Evolutionary conservation across 1,140 invertebrate genomes (phyloP), one percentile per base, ranked within the genome.

Genomic region (Calosoma granatense): DNA sequence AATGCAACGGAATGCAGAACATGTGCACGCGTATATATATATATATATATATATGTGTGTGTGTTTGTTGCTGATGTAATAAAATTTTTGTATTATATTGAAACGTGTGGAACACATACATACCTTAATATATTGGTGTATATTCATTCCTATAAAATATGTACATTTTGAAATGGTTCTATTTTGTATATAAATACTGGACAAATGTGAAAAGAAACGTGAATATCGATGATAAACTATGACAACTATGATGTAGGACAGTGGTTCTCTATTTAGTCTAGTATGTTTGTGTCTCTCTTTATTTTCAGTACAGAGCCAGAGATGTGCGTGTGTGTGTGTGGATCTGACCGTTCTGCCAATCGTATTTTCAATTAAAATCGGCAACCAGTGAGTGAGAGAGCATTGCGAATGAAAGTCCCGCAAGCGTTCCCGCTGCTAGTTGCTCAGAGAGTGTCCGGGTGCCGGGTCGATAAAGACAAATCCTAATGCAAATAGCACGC

Each of bases 401-500:
- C 4, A 30, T 6, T 30, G 26, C 14, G 4, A 14, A 30, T 30
- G 26, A 30, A 30, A 30, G 4, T 6, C 14, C n/a, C n/a, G n/a
- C n/a, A n/a, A n/a, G n/a, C n/a, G n/a, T n/a, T n/a, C n/a, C n/a
- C n/a, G n/a, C n/a, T n/a, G n/a, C 15, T 6, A 9, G 41, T 17
- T 17, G 41, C 4, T 12, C 15, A 47, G 6, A 17, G 9, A 11
- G 41, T 4, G 17, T 4, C 9, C 9, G 17, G 6, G 15, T 47
- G 9, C 41, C 41, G 15, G 6, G 4, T 47, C 41, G 41, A 47
- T 47, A 47, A 47, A 47, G 41, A 47, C 41, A 47, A 47, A 47
- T 47, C 41, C 41, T 47, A 47, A 47, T 47, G 41, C 41, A 47
- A 47, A 47, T 47, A 47, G 41, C 41, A 47, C 41, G 41, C 41